Conservation (phyloP, 1,140 invertebrate genomes). For the Hycleus cichorii region DNA sequence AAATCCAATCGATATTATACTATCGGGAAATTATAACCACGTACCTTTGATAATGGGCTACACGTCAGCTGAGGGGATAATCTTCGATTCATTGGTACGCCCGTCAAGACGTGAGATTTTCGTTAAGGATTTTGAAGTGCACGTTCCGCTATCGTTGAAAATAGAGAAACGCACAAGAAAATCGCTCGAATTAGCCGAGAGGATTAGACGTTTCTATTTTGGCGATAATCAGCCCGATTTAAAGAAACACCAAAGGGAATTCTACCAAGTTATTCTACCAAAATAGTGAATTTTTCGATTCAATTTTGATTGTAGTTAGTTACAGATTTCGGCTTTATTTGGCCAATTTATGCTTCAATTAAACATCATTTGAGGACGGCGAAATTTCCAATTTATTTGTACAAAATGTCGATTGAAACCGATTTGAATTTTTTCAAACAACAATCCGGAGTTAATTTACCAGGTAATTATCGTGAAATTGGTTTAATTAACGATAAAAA, state of each 20-base stretch:
- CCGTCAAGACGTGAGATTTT: conserved; percentile 25
- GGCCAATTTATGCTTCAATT: conserved; percentile 4
- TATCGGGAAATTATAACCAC: conserved; percentile 42
- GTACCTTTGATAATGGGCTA: conserved; percentile 56
- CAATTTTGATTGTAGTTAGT: conserved; percentile 10
- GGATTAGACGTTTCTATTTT: not conserved
- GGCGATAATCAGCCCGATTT: no score
- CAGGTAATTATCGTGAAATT: conserved; percentile 29
- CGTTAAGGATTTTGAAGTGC: conserved; percentile 36
- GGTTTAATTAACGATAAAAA: no score
- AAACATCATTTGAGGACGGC: conserved; percentile 8
- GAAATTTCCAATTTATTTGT: conserved; percentile 18
- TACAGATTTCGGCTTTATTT: not conserved
- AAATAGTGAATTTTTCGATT: not conserved
- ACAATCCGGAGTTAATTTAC: not conserved
- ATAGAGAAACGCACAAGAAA: not conserved
- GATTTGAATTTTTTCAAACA: conserved; percentile 11
- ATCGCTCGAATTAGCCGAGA: not conserved
- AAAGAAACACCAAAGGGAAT: not conserved
- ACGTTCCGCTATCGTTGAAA: conserved; percentile 35
- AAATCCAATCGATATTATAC: conserved; percentile 38
- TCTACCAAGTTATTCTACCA: not conserved
- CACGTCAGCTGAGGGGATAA: conserved; percentile 49
- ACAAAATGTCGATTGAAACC: conserved; percentile 14
- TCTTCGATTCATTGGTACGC: conserved; percentile 25